These are phyloP conservation scores for Subacronicta megacephala DNA, from an alignment of 2,888 invertebrate species.

Conservation along the genomic window DNA sequence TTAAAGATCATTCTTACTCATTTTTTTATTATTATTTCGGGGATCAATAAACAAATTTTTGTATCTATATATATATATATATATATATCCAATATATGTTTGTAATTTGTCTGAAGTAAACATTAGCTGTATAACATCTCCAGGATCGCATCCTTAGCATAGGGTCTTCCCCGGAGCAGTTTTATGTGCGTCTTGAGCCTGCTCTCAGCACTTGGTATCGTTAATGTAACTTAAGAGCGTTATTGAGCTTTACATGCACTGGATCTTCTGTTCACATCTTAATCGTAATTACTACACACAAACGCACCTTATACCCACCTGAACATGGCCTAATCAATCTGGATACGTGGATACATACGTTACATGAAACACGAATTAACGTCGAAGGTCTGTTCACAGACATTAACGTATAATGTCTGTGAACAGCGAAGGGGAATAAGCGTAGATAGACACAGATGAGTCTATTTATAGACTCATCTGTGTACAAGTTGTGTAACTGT, in stretches of 20 bases:
- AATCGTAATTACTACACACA: constrained; percentile 11
- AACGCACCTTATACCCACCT: constrained; percentile 47
- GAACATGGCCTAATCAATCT: constrained; percentile 56
- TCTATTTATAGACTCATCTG: background rate
- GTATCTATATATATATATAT: too few relatives aligned
- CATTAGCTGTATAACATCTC: too few relatives aligned
- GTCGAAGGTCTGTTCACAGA: constrained; percentile 43
- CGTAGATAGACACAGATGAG: background rate
- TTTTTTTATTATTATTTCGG: too few relatives aligned
- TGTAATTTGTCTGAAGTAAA: too few relatives aligned
- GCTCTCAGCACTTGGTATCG: too few relatives aligned
- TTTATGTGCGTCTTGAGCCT: too few relatives aligned
- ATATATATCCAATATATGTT: too few relatives aligned
- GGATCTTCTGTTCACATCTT: constrained; percentile 18
- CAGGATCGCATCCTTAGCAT: too few relatives aligned
- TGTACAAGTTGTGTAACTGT: too few relatives aligned
- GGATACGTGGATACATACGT: constrained; percentile 33
- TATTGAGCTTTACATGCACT: background rate
- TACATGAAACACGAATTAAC: constrained; percentile 55
- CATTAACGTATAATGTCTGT: constrained; percentile 4
- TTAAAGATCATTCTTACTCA: too few relatives aligned
- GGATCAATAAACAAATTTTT: too few relatives aligned
- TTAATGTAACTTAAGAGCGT: background rate
- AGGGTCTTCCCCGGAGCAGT: too few relatives aligned
- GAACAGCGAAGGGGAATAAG: background rate